Base-by-base conservation (phyloP, 92 coral and sea anemone genomes). In the Zoanthus sansibaricus region DNA sequence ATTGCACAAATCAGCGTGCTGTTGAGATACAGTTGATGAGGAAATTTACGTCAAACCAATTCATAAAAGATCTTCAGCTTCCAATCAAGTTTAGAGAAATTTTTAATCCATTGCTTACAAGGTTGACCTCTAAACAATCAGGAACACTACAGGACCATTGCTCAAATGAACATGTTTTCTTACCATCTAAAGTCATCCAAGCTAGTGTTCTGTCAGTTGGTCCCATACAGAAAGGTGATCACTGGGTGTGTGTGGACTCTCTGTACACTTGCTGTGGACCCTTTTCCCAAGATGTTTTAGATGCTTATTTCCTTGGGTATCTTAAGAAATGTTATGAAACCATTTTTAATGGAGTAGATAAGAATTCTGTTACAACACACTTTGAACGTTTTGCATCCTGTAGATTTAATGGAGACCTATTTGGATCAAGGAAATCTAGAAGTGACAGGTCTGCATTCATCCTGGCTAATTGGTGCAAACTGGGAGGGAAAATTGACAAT, bases 341-440 rank as follows among this genome's bases (percentile, higher is more conserved):
- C 20, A 72, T 92, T 49, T 92, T 92, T 48, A 76, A 89, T 77
- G 88, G 49, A 18, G 82, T 92, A 11, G 88, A 85, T 88, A 90
- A 88, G 78, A 32, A 15, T 5, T 92, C 92, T 46, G 59, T 92
- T 46, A 92, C 93, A 7, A 59, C 71, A 32, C 83, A 87, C 18
- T 86, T 82, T 79, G 79, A 92, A 33, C 71, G 37, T 86, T 72
- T 73, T 87, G 17, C 77, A 61, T 61, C 90, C 56, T 54, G 73
- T 61, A 51, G 30, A 42, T 78, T 86, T 21, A 52, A 21, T 54
- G 92, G 92, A 71, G 87, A 90, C 44, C 71, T 51, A 7, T 54
- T 70, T 71, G 91, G 87, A 71, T 51, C 91, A 32, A 82, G 82
- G 25, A 61, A 61, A 61, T 49, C 91, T 51, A 83, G 91, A 77